These are phyloP conservation scores for Hipposideros armiger DNA, from an alignment of 2,113 vertebrate species.

Conservation along the genomic window DNA sequence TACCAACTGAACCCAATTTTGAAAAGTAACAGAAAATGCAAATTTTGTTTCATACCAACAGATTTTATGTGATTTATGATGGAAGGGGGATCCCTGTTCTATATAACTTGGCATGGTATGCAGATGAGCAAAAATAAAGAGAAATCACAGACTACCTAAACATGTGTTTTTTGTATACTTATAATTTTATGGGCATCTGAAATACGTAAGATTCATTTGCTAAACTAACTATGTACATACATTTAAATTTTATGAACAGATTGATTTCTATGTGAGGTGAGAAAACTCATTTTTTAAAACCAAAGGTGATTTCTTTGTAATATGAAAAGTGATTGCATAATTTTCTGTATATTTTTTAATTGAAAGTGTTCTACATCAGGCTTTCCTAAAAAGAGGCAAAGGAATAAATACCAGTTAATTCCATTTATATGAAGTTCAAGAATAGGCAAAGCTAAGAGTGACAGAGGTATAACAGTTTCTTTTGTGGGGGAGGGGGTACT, in stretches of 20 bases:
- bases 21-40: constrained; percentile 7
- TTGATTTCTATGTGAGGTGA: background rate
- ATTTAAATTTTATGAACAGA: constrained; percentile 7
- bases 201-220: constrained; percentile 27
- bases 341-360: background rate
- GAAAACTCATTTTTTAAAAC: constrained; percentile 46
- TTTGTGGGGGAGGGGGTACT: background rate
- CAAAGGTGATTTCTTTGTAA: constrained; percentile 2
- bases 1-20: background rate
- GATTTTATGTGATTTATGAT: constrained; percentile 4
- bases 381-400: background rate
- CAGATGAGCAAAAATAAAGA: background rate
- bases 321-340: background rate
- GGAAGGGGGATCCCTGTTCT: background rate
- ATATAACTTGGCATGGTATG: background rate
- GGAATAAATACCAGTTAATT: background rate
- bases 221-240: background rate
- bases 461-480: background rate
- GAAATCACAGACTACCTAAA: constrained; percentile 29
- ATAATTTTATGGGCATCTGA: background rate
- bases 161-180: background rate
- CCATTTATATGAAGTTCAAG: background rate
- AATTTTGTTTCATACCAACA: background rate
- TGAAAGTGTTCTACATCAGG: background rate
- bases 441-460: background rate